Percentiles rank a stretch among this genome's conserved stretches.
phyloP scores from a whole-genome alignment of 2,113 vertebrate genomes.

The Colinus virginianus region DNA sequence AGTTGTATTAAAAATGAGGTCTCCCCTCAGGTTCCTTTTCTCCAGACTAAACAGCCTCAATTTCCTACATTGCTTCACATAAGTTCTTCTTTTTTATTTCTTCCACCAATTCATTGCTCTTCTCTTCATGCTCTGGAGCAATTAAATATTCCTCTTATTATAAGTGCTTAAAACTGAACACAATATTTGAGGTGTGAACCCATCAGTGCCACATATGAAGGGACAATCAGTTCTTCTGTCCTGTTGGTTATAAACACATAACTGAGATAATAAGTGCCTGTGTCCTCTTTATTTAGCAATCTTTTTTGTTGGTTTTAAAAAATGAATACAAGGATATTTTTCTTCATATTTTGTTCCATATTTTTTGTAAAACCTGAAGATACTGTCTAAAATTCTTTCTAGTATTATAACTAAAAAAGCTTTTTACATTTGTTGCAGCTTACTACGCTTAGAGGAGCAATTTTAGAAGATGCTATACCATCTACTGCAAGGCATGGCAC shows the following conservation, averaged over 20 bases:
- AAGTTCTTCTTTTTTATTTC: background rate
- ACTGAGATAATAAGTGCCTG: background rate
- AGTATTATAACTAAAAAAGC: background rate
- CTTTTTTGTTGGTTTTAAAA: background rate
- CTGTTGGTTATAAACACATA: background rate
- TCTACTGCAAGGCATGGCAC: constrained; percentile 94
- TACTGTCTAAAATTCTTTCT: background rate
- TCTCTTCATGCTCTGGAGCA: background rate
- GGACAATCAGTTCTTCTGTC: background rate
- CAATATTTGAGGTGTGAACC: background rate
- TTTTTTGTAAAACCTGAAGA: background rate
- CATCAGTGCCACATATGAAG: background rate
- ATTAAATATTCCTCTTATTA: background rate
- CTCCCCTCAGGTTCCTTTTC: background rate
- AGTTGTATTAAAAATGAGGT: background rate
- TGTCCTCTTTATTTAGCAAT: background rate
- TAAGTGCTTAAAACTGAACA: background rate
- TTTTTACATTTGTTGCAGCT: constrained; percentile 77
- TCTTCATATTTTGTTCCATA: background rate
- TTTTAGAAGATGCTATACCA: constrained; percentile 94
- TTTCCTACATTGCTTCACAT: background rate
- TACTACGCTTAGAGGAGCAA: constrained; percentile 93
- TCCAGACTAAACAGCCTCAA: background rate
- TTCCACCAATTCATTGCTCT: background rate
- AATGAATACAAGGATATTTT: background rate